These are phyloP conservation scores for Lathronympha strigana DNA, from an alignment of 2,888 invertebrate genomes.

Conservation along the genomic window DNA sequence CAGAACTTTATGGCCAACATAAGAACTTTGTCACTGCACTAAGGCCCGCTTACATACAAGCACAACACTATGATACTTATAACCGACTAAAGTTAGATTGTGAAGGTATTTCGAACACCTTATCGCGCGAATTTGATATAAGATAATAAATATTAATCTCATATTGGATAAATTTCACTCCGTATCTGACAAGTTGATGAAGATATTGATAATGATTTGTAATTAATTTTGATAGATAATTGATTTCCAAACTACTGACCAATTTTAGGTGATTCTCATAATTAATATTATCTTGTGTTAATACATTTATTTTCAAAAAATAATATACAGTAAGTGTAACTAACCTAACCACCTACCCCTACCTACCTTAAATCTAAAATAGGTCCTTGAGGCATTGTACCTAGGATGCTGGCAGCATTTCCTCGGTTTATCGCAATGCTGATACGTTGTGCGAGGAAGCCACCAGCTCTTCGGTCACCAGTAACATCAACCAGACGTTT, in stretches of 20 bases:
- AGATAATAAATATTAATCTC: conserved; percentile 15
- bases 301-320: too few species aligned
- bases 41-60: neutral
- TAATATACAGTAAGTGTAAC: too few species aligned
- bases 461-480: too few species aligned
- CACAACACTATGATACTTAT: neutral
- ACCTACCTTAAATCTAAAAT: too few species aligned
- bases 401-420: too few species aligned
- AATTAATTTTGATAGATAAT: conserved; percentile 24
- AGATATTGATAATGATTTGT: conserved; percentile 7
- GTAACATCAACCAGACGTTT: too few species aligned
- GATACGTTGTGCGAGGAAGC: too few species aligned
- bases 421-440: too few species aligned
- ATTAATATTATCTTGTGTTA: too few species aligned
- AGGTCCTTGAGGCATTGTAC: too few species aligned
- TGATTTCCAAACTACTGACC: neutral
- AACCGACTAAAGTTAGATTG: conserved; percentile 9
- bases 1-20: conserved; percentile 48
- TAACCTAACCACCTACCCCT: too few species aligned
- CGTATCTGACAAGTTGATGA: conserved; percentile 20
- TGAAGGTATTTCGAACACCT: neutral
- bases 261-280: too few species aligned
- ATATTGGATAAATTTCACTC: conserved; percentile 26
- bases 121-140: conserved; percentile 15
- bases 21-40: conserved; percentile 44